Base-by-base conservation (phyloP, 2,888 invertebrate genomes). In the Griposia aprilina region DNA sequence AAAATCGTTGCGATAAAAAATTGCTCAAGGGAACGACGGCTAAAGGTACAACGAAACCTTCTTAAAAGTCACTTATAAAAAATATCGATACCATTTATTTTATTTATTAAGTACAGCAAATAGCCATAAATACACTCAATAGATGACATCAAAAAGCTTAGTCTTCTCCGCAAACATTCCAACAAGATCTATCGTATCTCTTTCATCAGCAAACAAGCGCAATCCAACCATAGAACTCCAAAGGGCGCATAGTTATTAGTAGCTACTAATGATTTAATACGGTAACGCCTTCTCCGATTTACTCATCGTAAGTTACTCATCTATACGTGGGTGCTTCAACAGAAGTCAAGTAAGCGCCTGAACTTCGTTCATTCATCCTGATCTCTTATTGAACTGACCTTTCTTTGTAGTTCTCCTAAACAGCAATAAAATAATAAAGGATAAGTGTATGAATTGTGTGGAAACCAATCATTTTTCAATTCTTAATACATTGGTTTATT, bases 311-410 rank as follows among this genome's bases (percentile, higher is more conserved):
- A 73, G 57, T 79, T 78, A 84, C 60, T 73, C 65, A 69, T 76
- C 41, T 55, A 15, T 3, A 36, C 82, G 73, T 76, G 82, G 76
- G 73, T 63, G 63, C 67, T 36, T 23, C n/a, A 59, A 70, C 62
- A 74, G 30, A 76, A 85, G 65, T 84, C 80, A 84, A 70, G 41
- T 65, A 80, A 52, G n/a, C 67, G 36, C 50, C 66, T 85, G 66
- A 76, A 73, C 62, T 71, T 81, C n/a, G 66, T 60, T n/a, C 26
- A 66, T 60, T 80, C 52, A 60, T 81, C 45, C 55, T 36, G 48
- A 70, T n/a, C 52, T 45, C 52, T 81, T 81, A 83, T 83, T 83
- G 82, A 76, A 82, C 57, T 71, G 74, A 77, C 83, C 86, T 77
- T 52, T 77, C 74, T 66, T 77, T 83, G 74, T 85, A 60, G 26